Percentiles rank a stretch among this genome's conserved stretches.
These are phyloP conservation scores for Jacana jacana DNA, from an alignment of 2,113 vertebrate species.

Conservation along the genomic window DNA sequence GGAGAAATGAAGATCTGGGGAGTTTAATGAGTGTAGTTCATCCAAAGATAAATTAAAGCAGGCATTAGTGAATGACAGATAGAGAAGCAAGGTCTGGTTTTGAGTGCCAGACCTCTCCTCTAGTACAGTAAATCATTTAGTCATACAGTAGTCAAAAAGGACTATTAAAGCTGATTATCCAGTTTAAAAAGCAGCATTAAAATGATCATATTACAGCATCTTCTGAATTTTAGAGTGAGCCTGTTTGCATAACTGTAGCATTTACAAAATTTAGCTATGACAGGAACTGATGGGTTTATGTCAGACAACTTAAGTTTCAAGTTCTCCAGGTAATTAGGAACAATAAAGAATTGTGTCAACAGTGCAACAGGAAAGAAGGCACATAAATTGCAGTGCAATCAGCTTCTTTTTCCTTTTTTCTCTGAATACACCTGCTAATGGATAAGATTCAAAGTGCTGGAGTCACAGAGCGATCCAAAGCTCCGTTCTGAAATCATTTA, in stretches of 20 bases:
- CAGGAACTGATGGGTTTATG: conserved; percentile 24
- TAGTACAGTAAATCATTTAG: not conserved
- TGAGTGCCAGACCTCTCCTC: not conserved
- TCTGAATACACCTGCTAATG: conserved; percentile 42
- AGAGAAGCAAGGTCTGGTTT: not conserved
- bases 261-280: conserved; percentile 43
- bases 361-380: conserved; percentile 20
- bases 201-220: not conserved
- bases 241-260: not conserved
- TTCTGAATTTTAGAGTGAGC: conserved; percentile 1
- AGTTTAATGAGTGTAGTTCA: not conserved
- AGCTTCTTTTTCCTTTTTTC: conserved; percentile 16
- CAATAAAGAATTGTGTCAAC: conserved; percentile 44
- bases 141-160: not conserved
- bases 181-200: not conserved
- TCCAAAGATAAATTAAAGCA: conserved; percentile 10
- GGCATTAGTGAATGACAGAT: not conserved
- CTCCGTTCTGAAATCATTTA: conserved; percentile 1
- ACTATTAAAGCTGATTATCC: not conserved
- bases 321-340: conserved; percentile 59
- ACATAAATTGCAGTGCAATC: conserved; percentile 64
- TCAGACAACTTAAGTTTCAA: conserved; percentile 45
- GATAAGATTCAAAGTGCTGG: not conserved
- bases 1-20: not conserved
- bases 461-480: not conserved